Evolutionary conservation across 2,113 vertebrate species (phyloP), one percentile per base, ranked within the genome.

Genomic region (Macquaria ambigua): DNA sequence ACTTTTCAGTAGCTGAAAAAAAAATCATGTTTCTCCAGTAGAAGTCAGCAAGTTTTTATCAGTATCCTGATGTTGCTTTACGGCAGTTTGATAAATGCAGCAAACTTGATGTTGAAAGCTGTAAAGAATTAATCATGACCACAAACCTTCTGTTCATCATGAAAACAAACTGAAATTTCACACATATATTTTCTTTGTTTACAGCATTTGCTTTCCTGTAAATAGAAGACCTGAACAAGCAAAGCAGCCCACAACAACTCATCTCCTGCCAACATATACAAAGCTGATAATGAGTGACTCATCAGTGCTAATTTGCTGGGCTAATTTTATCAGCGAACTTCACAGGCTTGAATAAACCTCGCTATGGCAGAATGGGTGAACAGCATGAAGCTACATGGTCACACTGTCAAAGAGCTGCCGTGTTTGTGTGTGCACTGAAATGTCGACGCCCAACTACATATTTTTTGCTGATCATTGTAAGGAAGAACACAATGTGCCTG

Each of bases 291-390:
- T 83, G 84, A 91, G 77, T 92, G 91, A 93, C 74, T 92, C 87
- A 91, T 88, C 92, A 79, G 86, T 83, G 85, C 85, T 92, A 92
- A 90, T 88, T 92, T 82, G 69, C 79, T 79, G 82, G 31, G 86
- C 91, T 92, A 92, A 94, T 92, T 93, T 92, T 92, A 92, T 74
- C 89, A 62, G 76, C 61, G 8, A 83, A 90, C 87, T 89, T 87
- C 70, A 87, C 82, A 68, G 58, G 83, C 67, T 85, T 46, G 61
- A 68, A 84, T 82, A 88, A 88, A 90, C 69, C 79, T 87, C 1
- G 63, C 78, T 63, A 39, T 59, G 68, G 64, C 85, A 81, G 85
- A 83, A 75, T 14, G 81, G 61, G 25, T 21, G 50, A 88, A 74
- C 86, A 90, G 87, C 81, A 68, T 55, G 89, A 76, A 37, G 84